Evolutionary conservation across 2,888 invertebrate genomes (phyloP), one percentile per base, ranked within the genome.

Genomic region (Aspidiotus destructor): DNA sequence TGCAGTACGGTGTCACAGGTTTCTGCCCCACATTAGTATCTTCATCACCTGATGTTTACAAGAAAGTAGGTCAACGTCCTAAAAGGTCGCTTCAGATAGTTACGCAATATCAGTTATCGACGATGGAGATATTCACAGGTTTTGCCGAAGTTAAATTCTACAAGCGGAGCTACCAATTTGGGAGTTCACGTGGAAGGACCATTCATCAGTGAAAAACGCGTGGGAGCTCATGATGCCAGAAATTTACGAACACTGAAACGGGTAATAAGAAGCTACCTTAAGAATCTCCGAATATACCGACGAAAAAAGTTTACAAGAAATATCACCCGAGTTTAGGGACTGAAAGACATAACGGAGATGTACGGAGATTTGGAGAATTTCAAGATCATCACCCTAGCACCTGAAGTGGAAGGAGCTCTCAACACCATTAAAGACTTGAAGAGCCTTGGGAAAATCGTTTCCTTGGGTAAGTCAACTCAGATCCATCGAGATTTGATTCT

Each of bases 1-100:
- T 98, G 64, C 78, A 83, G n/a, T 86, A 88, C 79, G 99, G 98
- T 11, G 95, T 98, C 0, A 99, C 98, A 11, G 91, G 97, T 17
- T 99, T 93, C 78, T 97, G 96, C 76, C 99, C 99, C 0, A 99
- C 99, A 0, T 79, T 99, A 74, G 92, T 99, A 6, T 96, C 97
- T 15, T 96, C 96, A 0, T 85, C 88, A 7, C 79, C 81, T 57
- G 83, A 87, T 63, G 85, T 86, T 44, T 99, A 99, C 78, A 83
- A 84, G 68, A 83, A 86, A 77, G 87, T 96, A 73, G 71, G 44
- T 41, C 28, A 41, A 13, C 10, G 11, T 52, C 16, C 41, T 16
- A 15, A 9, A 8, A 15, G 8, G 8, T 16, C 41, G 13, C n/a
- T n/a, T 8, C 57, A 17, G 52, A 3, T 15, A 60, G 1, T 11